Conservation (phyloP, 2,797 vertebrate genomes). For the Lacerta viridis region DNA sequence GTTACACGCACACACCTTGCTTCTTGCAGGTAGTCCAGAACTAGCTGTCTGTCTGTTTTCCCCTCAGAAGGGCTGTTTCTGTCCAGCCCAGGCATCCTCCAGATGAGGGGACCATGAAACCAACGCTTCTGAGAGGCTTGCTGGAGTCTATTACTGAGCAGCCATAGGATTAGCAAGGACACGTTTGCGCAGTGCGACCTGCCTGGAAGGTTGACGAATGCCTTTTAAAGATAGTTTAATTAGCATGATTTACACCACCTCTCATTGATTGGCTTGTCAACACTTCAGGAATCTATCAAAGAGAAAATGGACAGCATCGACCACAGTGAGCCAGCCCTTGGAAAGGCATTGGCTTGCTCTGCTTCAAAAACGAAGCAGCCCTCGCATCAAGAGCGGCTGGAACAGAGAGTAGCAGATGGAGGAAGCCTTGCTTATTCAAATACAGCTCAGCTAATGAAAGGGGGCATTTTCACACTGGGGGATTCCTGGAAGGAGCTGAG, state of each 20-base stretch:
- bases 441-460: too few relatives aligned
- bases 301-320: conserved; percentile 32
- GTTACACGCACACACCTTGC: too few relatives aligned
- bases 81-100: too few relatives aligned
- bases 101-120: too few relatives aligned
- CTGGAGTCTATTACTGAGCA: not conserved
- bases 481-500: too few relatives aligned
- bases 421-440: too few relatives aligned
- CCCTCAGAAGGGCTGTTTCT: too few relatives aligned
- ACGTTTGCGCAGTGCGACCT: fast-evolving
- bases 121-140: not conserved
- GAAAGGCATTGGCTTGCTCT: fast-evolving
- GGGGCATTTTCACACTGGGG: too few relatives aligned
- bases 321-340: not conserved
- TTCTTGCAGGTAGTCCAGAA: too few relatives aligned
- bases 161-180: conserved; percentile 2
- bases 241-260: conserved; percentile 65
- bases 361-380: fast-evolving
- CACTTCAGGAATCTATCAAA: conserved; percentile 50
- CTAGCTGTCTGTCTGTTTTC: too few relatives aligned
- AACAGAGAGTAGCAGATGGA: too few relatives aligned
- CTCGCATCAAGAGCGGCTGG: fast-evolving
- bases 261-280: conserved; percentile 47
- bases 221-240: conserved; percentile 58
- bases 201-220: fast-evolving